Percentiles rank a stretch among this genome's conserved stretches.
Conservation (phyloP, 2,113 vertebrate genomes). For the Coracopsis vasa region DNA sequence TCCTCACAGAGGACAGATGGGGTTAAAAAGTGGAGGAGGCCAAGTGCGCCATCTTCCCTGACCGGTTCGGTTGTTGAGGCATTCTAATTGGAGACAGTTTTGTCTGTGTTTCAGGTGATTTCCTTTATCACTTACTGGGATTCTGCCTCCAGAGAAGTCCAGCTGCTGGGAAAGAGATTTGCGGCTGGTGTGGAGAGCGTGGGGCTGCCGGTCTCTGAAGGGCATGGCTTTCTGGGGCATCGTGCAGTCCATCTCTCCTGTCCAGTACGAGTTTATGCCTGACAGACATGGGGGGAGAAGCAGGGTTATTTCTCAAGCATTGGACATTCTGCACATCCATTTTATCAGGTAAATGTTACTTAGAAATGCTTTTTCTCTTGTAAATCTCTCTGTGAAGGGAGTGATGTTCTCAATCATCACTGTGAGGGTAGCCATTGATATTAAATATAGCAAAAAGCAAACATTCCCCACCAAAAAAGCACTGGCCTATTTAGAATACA, state of each 20-base stretch:
- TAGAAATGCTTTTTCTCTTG: background rate
- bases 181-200: slow-evolving; percentile 74
- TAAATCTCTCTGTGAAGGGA: background rate
- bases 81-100: accelerated
- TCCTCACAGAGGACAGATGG: accelerated
- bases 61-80: too few species aligned
- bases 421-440: background rate
- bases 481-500: background rate
- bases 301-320: accelerated
- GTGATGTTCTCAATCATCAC: background rate
- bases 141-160: slow-evolving; percentile 72
- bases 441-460: background rate
- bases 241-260: slow-evolving; percentile 70
- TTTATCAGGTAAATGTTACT: background rate
- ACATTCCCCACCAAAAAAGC: background rate
- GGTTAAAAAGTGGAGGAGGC: too few species aligned
- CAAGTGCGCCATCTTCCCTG: accelerated
- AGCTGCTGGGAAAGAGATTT: slow-evolving; percentile 92
- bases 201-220: slow-evolving; percentile 40
- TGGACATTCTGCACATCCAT: accelerated
- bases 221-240: slow-evolving; percentile 50
- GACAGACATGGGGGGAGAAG: background rate
- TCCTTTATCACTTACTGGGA: slow-evolving; percentile 64
- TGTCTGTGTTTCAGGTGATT: background rate
- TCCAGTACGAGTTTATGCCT: slow-evolving; percentile 84